Percentiles rank a stretch among this genome's conserved stretches.
These are phyloP conservation scores for Drosophila cognata DNA, from an alignment of 2,888 invertebrate genomes.

Conservation along the genomic window DNA sequence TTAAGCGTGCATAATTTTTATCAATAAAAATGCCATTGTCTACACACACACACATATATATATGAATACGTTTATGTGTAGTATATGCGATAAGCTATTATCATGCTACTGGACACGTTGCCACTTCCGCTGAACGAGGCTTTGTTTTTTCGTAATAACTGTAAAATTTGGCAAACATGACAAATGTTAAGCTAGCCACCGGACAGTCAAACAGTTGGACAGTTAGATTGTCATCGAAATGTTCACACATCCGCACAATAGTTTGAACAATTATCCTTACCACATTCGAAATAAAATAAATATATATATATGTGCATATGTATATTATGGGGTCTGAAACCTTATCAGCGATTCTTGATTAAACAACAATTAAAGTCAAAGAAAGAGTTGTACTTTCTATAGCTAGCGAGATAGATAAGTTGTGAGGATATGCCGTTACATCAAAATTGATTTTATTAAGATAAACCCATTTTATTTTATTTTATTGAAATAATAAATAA, in stretches of 20 bases:
- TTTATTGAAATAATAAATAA: too few relatives aligned
- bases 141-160: slow-evolving; percentile 63
- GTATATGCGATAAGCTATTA: slow-evolving; percentile 40
- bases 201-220: slow-evolving; percentile 15
- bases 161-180: slow-evolving; percentile 74
- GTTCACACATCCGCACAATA: slow-evolving; percentile 26
- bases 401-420: too few relatives aligned
- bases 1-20: slow-evolving; percentile 76
- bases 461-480: too few relatives aligned
- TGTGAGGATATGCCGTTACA: too few relatives aligned
- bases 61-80: slow-evolving; percentile 5
- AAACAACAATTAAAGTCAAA: neutral
- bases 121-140: slow-evolving; percentile 59
- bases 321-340: neutral
- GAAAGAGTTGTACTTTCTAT: neutral
- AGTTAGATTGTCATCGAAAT: slow-evolving; percentile 32
- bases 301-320: neutral
- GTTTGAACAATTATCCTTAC: slow-evolving; percentile 1
- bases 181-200: slow-evolving; percentile 46
- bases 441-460: too few relatives aligned
- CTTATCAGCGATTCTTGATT: neutral
- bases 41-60: slow-evolving; percentile 22
- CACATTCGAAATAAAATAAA: slow-evolving; percentile 5
- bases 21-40: slow-evolving; percentile 68
- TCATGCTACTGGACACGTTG: slow-evolving; percentile 56